phyloP scores from a whole-genome alignment of 2,888 invertebrate species.

The Xylophagus ater region DNA sequence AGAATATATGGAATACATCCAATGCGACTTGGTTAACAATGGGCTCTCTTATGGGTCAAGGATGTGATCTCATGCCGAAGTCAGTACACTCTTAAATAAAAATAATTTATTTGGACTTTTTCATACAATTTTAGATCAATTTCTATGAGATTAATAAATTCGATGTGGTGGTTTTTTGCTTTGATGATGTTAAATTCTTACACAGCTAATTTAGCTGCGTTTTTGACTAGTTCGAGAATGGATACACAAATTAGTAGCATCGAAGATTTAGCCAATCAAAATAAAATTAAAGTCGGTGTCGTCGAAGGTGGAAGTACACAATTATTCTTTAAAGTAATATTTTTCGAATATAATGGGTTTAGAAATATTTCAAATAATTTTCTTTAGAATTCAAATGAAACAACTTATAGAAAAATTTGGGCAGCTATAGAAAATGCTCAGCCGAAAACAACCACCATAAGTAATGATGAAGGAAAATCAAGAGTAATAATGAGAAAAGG shows the following conservation, averaged over 20 bases:
- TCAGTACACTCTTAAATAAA: constrained; percentile 35
- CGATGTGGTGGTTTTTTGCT: constrained; percentile 91
- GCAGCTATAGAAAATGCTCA: constrained; percentile 75
- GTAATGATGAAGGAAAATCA: constrained; percentile 78
- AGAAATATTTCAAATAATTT: constrained; percentile 5
- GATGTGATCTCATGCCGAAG: constrained; percentile 86
- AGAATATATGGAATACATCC: constrained; percentile 75
- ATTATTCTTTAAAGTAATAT: constrained; percentile 73
- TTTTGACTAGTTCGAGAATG: constrained; percentile 81
- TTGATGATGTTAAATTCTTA: constrained; percentile 86
- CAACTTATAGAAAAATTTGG: constrained; percentile 88
- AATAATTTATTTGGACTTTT: too few relatives aligned
- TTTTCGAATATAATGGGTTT: background rate
- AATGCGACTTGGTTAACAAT: constrained; percentile 91
- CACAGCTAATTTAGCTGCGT: constrained; percentile 90
- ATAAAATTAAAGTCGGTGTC: constrained; percentile 94
- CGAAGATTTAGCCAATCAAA: constrained; percentile 86
- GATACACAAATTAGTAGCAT: constrained; percentile 79
- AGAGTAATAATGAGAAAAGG: constrained; percentile 67
- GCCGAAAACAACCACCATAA: constrained; percentile 70
- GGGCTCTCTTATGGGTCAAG: constrained; percentile 85
- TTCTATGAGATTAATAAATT: constrained; percentile 78
- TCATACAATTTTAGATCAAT: constrained; percentile 52
- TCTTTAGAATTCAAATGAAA: constrained; percentile 71
- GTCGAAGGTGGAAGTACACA: constrained; percentile 79